phyloP scores from a whole-genome alignment of 2,113 vertebrate genomes.

The Sialia sialis region DNA sequence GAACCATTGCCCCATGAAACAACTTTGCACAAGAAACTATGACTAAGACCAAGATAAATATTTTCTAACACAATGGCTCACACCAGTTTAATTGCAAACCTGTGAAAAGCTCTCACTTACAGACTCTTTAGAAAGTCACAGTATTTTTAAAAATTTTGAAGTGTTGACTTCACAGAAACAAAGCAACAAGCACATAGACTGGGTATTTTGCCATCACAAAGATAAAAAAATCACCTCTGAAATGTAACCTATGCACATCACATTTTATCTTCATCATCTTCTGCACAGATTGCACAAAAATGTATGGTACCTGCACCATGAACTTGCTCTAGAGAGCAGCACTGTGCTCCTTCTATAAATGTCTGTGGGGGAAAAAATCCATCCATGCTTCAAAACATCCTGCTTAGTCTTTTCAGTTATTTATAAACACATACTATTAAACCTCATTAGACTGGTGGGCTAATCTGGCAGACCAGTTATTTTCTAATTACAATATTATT shows the following conservation, averaged over 20 bases:
- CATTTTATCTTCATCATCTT: background rate
- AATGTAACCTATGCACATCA: background rate
- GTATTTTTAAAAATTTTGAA: rapidly evolving
- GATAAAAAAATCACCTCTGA: background rate
- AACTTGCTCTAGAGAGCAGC: background rate
- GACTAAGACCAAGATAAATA: background rate
- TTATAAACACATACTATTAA: background rate
- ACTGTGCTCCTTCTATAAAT: background rate
- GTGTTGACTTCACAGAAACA: background rate
- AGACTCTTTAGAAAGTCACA: background rate
- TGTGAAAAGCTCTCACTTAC: background rate
- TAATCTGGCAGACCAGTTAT: background rate
- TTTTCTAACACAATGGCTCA: background rate
- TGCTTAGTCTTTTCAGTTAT: background rate
- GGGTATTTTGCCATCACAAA: background rate
- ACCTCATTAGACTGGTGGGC: background rate
- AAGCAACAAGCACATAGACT: background rate
- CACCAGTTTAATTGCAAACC: background rate
- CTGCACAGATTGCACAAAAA: background rate
- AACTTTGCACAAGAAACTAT: background rate
- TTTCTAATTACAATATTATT: background rate
- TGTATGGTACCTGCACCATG: background rate
- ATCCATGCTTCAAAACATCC: background rate
- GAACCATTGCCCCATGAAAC: background rate
- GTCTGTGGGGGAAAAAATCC: background rate